These are phyloP conservation scores for Platichthys stellatus DNA, from an alignment of 2,113 vertebrate species.

Conservation along the genomic window DNA sequence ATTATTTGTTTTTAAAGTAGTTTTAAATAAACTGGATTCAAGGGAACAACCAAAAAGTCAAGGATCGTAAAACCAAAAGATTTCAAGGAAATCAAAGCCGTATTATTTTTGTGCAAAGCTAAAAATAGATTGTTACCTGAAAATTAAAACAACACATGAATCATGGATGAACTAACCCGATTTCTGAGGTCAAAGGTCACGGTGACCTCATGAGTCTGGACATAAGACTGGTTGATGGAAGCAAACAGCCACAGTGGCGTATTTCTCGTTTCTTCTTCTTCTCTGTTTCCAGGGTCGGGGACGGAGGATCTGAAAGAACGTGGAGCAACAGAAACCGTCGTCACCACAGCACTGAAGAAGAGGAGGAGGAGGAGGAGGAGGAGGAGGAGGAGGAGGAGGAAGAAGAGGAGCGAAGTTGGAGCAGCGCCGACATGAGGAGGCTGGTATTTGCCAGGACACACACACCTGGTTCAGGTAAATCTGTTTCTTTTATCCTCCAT, in stretches of 20 bases:
- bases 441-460: conserved; percentile 29
- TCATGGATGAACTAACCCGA: too few relatives aligned
- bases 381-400: conserved; percentile 38
- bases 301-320: conserved; percentile 36
- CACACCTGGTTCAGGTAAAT: conserved; percentile 59
- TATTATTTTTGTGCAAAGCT: too few relatives aligned
- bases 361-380: conserved; percentile 16
- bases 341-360: conserved; percentile 65
- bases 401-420: conserved; percentile 50
- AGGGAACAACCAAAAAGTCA: too few relatives aligned
- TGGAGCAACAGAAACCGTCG: conserved; percentile 53
- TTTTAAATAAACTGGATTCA: too few relatives aligned
- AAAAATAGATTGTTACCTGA: too few relatives aligned
- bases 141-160: too few relatives aligned
- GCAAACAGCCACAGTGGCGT: not conserved
- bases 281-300: conserved; percentile 31
- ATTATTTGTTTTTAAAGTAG: not conserved
- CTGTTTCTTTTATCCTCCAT: accelerated
- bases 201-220: too few relatives aligned
- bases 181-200: too few relatives aligned
- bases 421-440: conserved; percentile 48
- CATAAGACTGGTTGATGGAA: too few relatives aligned
- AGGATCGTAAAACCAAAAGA: too few relatives aligned
- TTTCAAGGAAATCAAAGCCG: too few relatives aligned
- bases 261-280: not conserved